Evolutionary conservation across 2,113 vertebrate species (phyloP).

Genomic region (Onychostruthus taczanowskii): DNA sequence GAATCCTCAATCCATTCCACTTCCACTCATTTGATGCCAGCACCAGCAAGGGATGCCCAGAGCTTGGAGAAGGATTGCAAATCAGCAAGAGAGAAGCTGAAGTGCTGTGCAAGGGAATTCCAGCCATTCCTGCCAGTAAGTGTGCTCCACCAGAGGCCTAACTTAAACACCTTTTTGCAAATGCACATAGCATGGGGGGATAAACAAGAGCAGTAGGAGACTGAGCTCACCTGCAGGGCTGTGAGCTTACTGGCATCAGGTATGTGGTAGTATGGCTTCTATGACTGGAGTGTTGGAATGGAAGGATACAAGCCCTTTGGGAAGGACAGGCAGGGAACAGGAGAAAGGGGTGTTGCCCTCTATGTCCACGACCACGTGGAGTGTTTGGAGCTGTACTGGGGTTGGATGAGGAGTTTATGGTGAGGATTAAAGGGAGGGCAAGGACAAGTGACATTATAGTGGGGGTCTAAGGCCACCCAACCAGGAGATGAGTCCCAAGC

Average conservation of each 20-base stretch:
- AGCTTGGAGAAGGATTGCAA: not conserved
- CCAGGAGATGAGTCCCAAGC: not conserved
- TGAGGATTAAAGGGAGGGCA: not conserved
- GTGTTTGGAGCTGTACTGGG: not conserved
- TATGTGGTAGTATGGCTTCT: not conserved
- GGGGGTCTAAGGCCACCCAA: not conserved
- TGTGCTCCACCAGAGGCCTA: not conserved
- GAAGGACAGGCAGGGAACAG: not conserved
- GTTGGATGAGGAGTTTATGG: not conserved
- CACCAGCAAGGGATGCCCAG: not conserved
- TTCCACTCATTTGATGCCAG: not conserved
- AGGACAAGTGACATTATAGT: not conserved
- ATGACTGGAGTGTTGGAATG: not conserved
- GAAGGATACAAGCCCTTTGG: not conserved
- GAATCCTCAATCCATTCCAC: not conserved
- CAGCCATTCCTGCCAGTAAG: not conserved
- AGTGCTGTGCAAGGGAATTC: not conserved
- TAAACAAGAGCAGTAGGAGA: not conserved
- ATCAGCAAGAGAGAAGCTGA: not conserved
- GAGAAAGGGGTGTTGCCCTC: not conserved
- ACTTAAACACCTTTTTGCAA: fast-evolving
- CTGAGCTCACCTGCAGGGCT: not conserved
- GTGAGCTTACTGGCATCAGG: not conserved
- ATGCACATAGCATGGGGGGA: not conserved
- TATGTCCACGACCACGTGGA: not conserved